Base-by-base conservation (phyloP, 2,888 invertebrate species). In the Galerucella pusilla region DNA sequence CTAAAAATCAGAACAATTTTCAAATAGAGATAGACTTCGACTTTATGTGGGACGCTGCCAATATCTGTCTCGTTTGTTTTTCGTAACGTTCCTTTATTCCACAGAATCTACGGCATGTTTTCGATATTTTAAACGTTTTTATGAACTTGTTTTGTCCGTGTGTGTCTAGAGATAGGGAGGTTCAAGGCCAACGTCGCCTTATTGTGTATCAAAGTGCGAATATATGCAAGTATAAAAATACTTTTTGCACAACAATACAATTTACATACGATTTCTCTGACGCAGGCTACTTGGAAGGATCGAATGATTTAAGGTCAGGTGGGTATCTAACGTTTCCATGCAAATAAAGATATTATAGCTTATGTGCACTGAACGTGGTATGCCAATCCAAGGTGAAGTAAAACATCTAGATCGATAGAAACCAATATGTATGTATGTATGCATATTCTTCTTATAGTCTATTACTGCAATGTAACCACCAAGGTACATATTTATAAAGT, bases 91-190 rank as follows among this genome's bases (percentile, higher is more conserved):
- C 42, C 64, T 71, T 65, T 57, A 71, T 25, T 12, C 65, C 57
- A 60, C 54, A 57, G 57, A 64, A 63, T 63, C 64, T 69, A 52
- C 45, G 68, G 35, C 68, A 16, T 74, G 74, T 75, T 75, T 77
- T 77, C 79, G 75, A 75, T 78, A 71, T 79, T 80, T 80, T 76
- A 74, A 75, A 72, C 68, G 73, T 79, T 79, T 80, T 80, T 79
- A 78, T 77, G 75, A 79, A 77, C 79, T 78, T 80, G 79, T 80
- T 79, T 76, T 75, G 68, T 60, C 77, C 76, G 78, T 46, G 64
- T 73, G 64, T 73, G n/a, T n/a, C 74, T 68, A 71, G 77, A 73
- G 73, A 77, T 77, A 77, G 66, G 74, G 75, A 71, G 77, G 80
- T 80, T 80, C 80, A 80, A 80, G 80, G 80, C 7, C 64, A 28